A percentile compares a stretch with the other conserved stretches of the same genome.
phyloP scores from a whole-genome alignment of 2,113 vertebrate species.

The Aegotheles bennettii region DNA sequence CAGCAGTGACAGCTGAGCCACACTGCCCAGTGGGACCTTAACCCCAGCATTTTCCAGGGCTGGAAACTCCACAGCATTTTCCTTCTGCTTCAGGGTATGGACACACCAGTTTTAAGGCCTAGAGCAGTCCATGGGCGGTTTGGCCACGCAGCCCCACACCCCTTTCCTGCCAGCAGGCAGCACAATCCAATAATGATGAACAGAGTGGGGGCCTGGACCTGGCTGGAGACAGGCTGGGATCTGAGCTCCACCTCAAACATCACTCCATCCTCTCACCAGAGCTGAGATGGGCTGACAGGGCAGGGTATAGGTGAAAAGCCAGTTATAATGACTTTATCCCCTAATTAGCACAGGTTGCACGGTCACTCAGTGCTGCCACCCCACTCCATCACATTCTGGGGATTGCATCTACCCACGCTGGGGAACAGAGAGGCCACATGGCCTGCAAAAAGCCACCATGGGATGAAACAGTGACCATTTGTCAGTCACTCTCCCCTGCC shows the following conservation, averaged over 20 bases:
- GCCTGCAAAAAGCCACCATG: neutral
- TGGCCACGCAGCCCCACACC: fast-evolving
- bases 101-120: neutral
- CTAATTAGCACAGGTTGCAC: neutral
- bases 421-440: fast-evolving
- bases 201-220: neutral
- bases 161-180: neutral
- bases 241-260: neutral
- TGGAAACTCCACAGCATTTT: neutral
- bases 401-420: neutral
- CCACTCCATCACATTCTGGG: neutral
- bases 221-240: neutral
- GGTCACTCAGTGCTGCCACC: neutral
- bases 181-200: neutral
- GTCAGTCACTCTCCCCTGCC: neutral
- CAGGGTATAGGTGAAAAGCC: neutral
- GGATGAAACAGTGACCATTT: neutral
- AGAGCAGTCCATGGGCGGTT: neutral
- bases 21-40: neutral
- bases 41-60: neutral
- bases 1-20: neutral
- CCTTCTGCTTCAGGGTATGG: neutral
- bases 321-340: neutral
- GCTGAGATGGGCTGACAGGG: neutral
- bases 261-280: neutral